These are phyloP conservation scores for Stegodyphus mimosarum DNA, from an alignment of 1,140 invertebrate species.

Conservation along the genomic window DNA sequence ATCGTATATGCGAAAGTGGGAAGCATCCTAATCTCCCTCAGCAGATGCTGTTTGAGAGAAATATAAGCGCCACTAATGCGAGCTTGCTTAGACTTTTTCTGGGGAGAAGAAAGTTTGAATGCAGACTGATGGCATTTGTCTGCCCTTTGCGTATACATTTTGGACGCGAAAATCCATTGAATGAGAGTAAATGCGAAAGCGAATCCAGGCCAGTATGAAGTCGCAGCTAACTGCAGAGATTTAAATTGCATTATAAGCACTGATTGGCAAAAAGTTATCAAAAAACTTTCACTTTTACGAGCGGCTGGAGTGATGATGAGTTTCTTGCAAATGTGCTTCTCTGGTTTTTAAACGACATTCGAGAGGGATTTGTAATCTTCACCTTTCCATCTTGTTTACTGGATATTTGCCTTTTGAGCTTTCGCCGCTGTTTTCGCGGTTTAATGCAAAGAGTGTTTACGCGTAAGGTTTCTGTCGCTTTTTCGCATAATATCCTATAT, in stretches of 20 bases:
- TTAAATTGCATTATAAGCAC: constrained; percentile 60
- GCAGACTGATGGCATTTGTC: constrained; percentile 49
- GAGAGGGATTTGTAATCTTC: constrained; percentile 48
- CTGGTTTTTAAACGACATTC: constrained; percentile 56
- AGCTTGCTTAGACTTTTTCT: constrained; percentile 25
- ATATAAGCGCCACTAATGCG: constrained; percentile 48
- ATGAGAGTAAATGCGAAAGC: constrained; percentile 38
- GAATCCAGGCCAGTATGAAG: not conserved
- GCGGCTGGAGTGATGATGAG: constrained; percentile 14
- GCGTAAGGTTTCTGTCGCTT: not conserved
- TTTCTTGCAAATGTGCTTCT: constrained; percentile 42
- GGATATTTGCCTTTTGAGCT: constrained; percentile 54
- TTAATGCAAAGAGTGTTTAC: constrained; percentile 46
- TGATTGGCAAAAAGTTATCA: constrained; percentile 56
- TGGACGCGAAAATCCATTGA: constrained; percentile 4
- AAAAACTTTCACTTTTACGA: constrained; percentile 28
- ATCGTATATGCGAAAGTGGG: not conserved
- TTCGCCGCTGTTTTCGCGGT: constrained; percentile 17
- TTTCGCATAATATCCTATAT: no score
- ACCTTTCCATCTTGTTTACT: constrained; percentile 58
- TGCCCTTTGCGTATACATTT: constrained; percentile 18
- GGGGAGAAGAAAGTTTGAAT: constrained; percentile 34
- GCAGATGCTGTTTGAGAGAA: constrained; percentile 12
- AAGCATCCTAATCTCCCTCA: constrained; percentile 32
- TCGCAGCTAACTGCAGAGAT: constrained; percentile 39